Evolutionary conservation across 2,888 invertebrate genomes (phyloP).

Genomic region (Melanotus villosus): DNA sequence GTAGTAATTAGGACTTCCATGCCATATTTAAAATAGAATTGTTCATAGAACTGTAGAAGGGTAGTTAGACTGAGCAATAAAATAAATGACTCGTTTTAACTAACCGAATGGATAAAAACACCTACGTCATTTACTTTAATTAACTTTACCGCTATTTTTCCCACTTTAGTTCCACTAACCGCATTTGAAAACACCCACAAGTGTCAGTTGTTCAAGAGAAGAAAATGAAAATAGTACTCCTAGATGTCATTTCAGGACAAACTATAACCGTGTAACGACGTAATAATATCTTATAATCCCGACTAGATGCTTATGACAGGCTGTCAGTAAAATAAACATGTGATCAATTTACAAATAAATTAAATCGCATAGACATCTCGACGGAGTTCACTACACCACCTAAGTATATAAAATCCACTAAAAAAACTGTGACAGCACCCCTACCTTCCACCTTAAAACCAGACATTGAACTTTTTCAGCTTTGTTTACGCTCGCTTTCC

Average conservation of each 20-base stretch:
- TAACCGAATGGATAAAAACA: too few species aligned
- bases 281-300: neutral
- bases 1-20: too few species aligned
- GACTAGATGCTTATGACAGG: slow-evolving; percentile 19
- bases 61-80: too few species aligned
- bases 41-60: too few species aligned
- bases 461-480: slow-evolving; percentile 7
- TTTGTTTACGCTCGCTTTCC: neutral
- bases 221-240: neutral
- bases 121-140: too few species aligned
- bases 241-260: neutral
- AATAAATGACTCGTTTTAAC: too few species aligned
- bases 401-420: neutral
- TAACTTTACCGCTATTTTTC: too few species aligned
- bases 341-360: slow-evolving; percentile 26
- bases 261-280: neutral
- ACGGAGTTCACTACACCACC: slow-evolving; percentile 4
- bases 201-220: too few species aligned
- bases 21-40: too few species aligned
- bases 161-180: too few species aligned
- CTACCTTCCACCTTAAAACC: neutral
- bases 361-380: slow-evolving; percentile 3
- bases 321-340: slow-evolving; percentile 24
- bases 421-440: neutral
- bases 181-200: neutral